Conservation (phyloP, 1,140 invertebrate genomes). For the Drosophila orosa region DNA sequence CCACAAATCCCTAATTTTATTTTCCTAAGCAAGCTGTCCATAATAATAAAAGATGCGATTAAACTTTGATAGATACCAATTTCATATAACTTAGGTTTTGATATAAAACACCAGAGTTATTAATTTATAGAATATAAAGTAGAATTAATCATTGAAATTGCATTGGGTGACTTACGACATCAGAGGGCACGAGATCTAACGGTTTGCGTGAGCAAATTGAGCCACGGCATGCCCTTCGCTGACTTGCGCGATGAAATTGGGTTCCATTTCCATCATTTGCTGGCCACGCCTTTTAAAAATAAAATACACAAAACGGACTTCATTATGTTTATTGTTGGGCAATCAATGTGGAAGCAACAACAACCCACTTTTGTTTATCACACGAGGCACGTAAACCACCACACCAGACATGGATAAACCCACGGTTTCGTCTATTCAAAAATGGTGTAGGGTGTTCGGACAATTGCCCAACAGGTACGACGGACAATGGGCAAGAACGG, state of each 20-base stretch:
- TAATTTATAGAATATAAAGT: no score
- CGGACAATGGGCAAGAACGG: constrained; percentile 26
- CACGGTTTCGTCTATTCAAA: constrained; percentile 54
- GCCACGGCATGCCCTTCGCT: no score
- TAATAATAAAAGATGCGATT: no score
- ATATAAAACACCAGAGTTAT: no score
- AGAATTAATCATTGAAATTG: no score
- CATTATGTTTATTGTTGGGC: constrained; percentile 24
- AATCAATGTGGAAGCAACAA: constrained; percentile 35
- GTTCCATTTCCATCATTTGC: constrained; percentile 19
- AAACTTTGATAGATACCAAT: no score
- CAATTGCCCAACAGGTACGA: constrained; percentile 26
- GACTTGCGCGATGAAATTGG: not conserved
- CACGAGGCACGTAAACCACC: not conserved
- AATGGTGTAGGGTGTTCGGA: constrained; percentile 63
- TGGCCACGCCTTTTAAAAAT: constrained; percentile 54
- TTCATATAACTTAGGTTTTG: no score
- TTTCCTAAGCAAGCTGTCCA: not conserved
- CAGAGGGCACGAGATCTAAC: no score
- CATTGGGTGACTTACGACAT: no score
- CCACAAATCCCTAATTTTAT: not conserved
- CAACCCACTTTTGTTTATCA: constrained; percentile 30
- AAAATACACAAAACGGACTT: constrained; percentile 11
- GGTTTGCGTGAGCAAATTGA: no score
- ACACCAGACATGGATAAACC: constrained; percentile 27